A percentile compares a stretch with the other conserved stretches of the same genome.
phyloP scores from a whole-genome alignment of 2,888 invertebrate genomes.

The Endotricha flammealis region DNA sequence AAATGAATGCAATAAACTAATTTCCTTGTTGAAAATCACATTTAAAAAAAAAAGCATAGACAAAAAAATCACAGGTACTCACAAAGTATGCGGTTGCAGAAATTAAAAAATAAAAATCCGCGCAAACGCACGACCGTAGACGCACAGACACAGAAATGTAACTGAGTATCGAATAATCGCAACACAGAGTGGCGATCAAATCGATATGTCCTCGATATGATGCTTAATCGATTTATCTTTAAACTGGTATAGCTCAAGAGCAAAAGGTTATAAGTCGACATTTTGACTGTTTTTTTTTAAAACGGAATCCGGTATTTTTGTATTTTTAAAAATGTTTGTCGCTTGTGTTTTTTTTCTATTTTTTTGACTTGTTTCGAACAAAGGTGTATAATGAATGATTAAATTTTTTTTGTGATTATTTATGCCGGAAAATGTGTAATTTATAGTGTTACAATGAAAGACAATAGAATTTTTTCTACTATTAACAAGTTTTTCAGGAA shows the following conservation, averaged over 20 bases:
- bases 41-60: too few species aligned
- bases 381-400: too few species aligned
- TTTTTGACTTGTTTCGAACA: too few species aligned
- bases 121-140: not conserved
- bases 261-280: conserved; percentile 11
- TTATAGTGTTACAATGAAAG: too few species aligned
- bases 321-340: not conserved
- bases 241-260: conserved; percentile 7
- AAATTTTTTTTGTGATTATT: too few species aligned
- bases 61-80: too few species aligned
- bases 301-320: conserved; percentile 4
- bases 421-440: too few species aligned
- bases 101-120: not conserved
- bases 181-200: not conserved
- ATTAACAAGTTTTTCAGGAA: too few species aligned
- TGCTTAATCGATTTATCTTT: not conserved
- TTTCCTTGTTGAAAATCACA: too few species aligned
- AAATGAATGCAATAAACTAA: too few species aligned
- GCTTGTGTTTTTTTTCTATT: too few species aligned
- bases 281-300: conserved; percentile 2
- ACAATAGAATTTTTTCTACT: too few species aligned
- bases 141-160: not conserved
- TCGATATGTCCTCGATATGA: not conserved
- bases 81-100: not conserved
- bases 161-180: not conserved